These are phyloP conservation scores for Aeoliscus strigatus DNA, from an alignment of 2,797 vertebrate genomes.

Conservation along the genomic window DNA sequence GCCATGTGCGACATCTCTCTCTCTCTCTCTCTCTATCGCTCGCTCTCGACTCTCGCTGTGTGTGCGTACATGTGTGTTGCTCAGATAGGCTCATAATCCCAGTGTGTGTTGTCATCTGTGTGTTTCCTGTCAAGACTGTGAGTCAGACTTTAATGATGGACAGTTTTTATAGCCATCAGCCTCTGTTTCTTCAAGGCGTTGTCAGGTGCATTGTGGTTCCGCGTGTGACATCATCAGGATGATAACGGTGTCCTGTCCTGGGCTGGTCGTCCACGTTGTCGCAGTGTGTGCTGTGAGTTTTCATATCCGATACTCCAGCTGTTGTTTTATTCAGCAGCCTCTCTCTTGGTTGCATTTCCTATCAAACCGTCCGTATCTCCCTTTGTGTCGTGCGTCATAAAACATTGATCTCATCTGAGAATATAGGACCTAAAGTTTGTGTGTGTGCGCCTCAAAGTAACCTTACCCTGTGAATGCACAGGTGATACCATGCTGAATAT, in stretches of 20 bases:
- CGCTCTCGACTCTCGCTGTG: too few relatives aligned
- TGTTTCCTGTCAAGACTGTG: slow-evolving; percentile 56
- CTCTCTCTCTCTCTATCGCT: too few relatives aligned
- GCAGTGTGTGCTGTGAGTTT: not conserved
- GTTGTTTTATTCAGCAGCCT: slow-evolving; percentile 18
- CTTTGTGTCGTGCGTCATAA: slow-evolving; percentile 15
- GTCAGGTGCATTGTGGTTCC: slow-evolving; percentile 2
- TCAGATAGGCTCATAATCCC: slow-evolving; percentile 39
- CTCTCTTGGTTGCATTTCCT: slow-evolving; percentile 4
- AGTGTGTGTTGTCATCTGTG: slow-evolving; percentile 36
- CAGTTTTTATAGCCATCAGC: slow-evolving; percentile 35
- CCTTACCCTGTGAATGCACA: slow-evolving; percentile 67
- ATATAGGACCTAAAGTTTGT: slow-evolving; percentile 31
- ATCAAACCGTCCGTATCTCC: slow-evolving; percentile 7
- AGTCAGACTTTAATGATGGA: slow-evolving; percentile 63
- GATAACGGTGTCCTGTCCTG: not conserved
- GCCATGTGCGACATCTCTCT: slow-evolving; percentile 2
- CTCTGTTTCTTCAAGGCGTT: slow-evolving; percentile 52
- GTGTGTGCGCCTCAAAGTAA: slow-evolving; percentile 58
- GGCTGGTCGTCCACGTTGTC: slow-evolving; percentile 5
- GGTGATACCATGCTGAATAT: slow-evolving; percentile 78
- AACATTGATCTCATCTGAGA: slow-evolving; percentile 34
- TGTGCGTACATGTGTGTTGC: slow-evolving; percentile 10
- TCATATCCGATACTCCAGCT: slow-evolving; percentile 6
- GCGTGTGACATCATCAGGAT: slow-evolving; percentile 19